Base-by-base conservation (phyloP, 2,113 vertebrate species). In the Xiphorhynchus elegans region DNA sequence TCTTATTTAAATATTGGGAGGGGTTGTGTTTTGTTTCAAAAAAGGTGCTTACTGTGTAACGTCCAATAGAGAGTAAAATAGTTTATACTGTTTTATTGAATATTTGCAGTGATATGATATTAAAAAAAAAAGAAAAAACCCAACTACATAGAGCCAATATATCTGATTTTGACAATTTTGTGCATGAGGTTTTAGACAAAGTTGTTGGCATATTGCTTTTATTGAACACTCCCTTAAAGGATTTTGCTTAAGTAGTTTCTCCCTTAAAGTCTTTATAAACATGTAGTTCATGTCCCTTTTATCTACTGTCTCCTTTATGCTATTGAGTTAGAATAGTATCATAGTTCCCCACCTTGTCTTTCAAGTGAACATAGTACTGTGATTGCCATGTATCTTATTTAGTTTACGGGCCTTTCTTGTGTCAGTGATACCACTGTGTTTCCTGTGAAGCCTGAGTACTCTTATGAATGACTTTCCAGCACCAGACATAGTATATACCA, bases 381-480 rank as follows among this genome's bases (percentile, higher is more conserved):
- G 70, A 52, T 69, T 40, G 19, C 40, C 84, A 29, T 5, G 4
- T 78, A 72, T 40, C 60, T 75, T 92, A 84, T 3, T 93, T 91
- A 47, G 49, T 69, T 96, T 96, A 85, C 53, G 25, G 29, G 23
- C 26, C n/a, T 91, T 93, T 80, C 70, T 76, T 89, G 53, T 95
- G 49, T 83, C 74, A 47, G 40, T 79, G 84, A 72, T 89, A 75
- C 19, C 15, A 37, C 73, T 66, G 60, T 89, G 84, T 91, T 90
- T 93, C 18, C 23, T 87, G 49, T 68, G 62, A 84, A 87, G 66
- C 72, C 84, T 42, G 59, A 91, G 78, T 90, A 85, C 58, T 62
- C 81, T 87, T 89, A 79, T 29, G 81, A 93, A 73, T 96, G 87
- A 90, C 78, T 95, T 93, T 80, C 37, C 75, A 93, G 67, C 33